phyloP scores from a whole-genome alignment of 2,797 vertebrate genomes.

The Bovichtus variegatus region DNA sequence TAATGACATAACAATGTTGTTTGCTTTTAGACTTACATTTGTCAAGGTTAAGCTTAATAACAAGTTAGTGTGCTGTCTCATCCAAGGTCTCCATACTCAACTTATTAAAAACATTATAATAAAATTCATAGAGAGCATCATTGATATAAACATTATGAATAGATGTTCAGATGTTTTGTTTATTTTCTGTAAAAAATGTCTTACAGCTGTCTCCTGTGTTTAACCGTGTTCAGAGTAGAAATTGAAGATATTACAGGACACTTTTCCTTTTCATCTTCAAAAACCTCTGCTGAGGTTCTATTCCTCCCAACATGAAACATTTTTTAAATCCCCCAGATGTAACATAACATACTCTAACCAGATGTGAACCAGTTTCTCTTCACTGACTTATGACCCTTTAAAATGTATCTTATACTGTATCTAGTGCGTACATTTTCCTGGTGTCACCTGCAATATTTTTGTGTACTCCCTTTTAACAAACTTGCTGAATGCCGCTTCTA shows the following conservation, averaged over 20 bases:
- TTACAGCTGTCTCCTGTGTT: slow-evolving; percentile 13
- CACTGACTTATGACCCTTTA: background rate
- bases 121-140: background rate
- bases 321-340: slow-evolving; percentile 57
- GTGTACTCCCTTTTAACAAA: slow-evolving; percentile 1
- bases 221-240: background rate
- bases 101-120: background rate
- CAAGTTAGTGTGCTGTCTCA: background rate
- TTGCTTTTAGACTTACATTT: background rate
- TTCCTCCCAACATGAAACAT: slow-evolving; percentile 49
- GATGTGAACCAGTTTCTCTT: slow-evolving; percentile 32
- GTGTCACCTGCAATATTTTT: background rate
- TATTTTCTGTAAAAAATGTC: slow-evolving; percentile 22
- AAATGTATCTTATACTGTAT: background rate
- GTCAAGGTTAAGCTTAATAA: background rate
- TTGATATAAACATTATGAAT: background rate
- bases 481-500: background rate
- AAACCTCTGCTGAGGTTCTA: slow-evolving; percentile 28
- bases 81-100: background rate
- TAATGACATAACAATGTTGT: background rate
- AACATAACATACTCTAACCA: slow-evolving; percentile 44
- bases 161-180: slow-evolving; percentile 24
- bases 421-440: background rate
- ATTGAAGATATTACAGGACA: slow-evolving; percentile 28
- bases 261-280: slow-evolving; percentile 46